Base-by-base conservation (phyloP, 2,113 vertebrate genomes). In the Toxotes chatareus region DNA sequence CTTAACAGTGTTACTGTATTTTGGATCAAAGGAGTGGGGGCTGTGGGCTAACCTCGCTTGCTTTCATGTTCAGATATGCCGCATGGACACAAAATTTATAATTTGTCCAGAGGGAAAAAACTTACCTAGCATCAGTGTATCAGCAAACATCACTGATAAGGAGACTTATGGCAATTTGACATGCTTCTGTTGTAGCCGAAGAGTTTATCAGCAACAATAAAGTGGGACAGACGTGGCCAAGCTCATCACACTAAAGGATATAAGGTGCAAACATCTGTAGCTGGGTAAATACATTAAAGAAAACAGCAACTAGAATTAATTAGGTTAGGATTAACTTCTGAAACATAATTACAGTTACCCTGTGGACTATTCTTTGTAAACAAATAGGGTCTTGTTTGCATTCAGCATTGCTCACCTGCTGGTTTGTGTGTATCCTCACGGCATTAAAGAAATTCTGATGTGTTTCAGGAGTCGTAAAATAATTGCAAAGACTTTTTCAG, bases 61-160 rank as follows among this genome's bases (percentile, higher is more conserved):
- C 91, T 92, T 92, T 91, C 83, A 93, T 89, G 88, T 88, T 90
- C 84, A 63, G 86, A 88, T 76, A 83, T 60, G 85, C 76, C 44
- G 73, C 23, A 79, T 80, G 74, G 79, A 85, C 73, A 67, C 62
- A 44, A 49, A 55, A 78, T 40, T 12, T 62, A 56, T 59, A 21
- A 73, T 81, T 80, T 83, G 79, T 72, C 89, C 68, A 19, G 38
- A 68, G 78, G 84, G 59, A 84, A 79, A 80, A 73, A 71, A 60
- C 36, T 56, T 46, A 92, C 87, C 60, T 89, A 77, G 72, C 72
- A 73, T 83, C 60, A 23, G 57, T 62, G 49, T 78, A 21, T 47
- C 60, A 67, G 82, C 57, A 62, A 77, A 64, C 42, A 3, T 1
- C 1, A 27, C 63, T 76, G 87, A 90, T 88, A 91, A 84, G 82